Conservation (phyloP, 2,888 invertebrate genomes). For the Caenorhabditis imperialis region DNA sequence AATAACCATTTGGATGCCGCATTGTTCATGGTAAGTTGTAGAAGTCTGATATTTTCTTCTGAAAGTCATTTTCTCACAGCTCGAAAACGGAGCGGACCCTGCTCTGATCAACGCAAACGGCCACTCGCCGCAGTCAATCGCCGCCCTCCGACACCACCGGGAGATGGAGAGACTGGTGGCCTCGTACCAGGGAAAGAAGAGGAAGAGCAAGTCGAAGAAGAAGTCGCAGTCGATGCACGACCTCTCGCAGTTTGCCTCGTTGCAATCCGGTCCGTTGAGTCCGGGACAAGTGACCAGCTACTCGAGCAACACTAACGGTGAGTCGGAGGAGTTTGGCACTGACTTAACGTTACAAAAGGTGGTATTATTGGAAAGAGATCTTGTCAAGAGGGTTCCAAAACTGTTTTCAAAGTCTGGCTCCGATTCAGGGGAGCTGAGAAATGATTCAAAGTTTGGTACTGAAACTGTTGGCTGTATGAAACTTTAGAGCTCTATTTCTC, state of each 20-base stretch:
- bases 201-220: conserved; percentile 49
- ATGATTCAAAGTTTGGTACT: too few species aligned
- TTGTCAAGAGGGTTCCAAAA: too few species aligned
- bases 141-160: conserved; percentile 59
- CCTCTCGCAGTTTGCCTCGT: conserved; percentile 38
- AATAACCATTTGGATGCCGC: conserved; percentile 70
- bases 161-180: conserved; percentile 62
- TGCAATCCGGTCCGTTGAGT: conserved; percentile 42
- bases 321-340: too few species aligned
- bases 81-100: conserved; percentile 71
- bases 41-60: neutral
- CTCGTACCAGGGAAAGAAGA: conserved; percentile 41
- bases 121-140: conserved; percentile 67
- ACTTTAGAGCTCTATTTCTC: too few species aligned
- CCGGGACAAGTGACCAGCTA: conserved; percentile 49
- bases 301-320: conserved; percentile 37
- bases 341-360: too few species aligned
- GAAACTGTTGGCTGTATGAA: too few species aligned
- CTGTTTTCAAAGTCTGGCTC: too few species aligned
- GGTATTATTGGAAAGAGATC: too few species aligned
- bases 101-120: conserved; percentile 64
- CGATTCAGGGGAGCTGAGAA: too few species aligned
- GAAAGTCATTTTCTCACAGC: conserved; percentile 30
- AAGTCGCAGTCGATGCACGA: conserved; percentile 53
- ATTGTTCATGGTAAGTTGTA: conserved; percentile 60